phyloP scores from a whole-genome alignment of 1,140 invertebrate species.

The Bombus waltoni region DNA sequence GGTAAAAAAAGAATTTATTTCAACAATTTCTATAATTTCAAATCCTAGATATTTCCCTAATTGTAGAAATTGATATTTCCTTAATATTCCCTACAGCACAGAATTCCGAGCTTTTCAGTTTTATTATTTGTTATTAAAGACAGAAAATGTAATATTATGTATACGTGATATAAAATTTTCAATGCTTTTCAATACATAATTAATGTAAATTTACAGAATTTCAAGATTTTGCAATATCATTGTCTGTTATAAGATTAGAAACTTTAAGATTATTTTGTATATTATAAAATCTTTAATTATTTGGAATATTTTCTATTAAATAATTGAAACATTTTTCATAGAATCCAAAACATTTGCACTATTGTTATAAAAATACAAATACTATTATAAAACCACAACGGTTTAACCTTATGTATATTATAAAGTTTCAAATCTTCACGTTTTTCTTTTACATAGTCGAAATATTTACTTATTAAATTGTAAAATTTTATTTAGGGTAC shows the following conservation, averaged over 20 bases:
- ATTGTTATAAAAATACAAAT: not conserved
- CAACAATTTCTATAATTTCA: not conserved
- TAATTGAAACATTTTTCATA: not conserved
- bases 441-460: no score
- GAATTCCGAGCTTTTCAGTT: no score
- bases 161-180: no score
- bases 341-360: not conserved
- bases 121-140: no score
- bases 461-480: not conserved
- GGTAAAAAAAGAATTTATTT: conserved; percentile 73
- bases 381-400: not conserved
- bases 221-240: not conserved
- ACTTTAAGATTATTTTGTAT: not conserved
- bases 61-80: no score
- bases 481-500: conserved; percentile 85
- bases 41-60: not conserved
- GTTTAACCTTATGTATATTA: not conserved
- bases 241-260: not conserved
- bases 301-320: not conserved
- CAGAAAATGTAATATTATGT: no score
- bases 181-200: no score
- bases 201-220: not conserved
- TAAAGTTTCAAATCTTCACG: not conserved
- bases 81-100: not conserved
- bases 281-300: not conserved